Evolutionary conservation across 2,113 vertebrate genomes (phyloP).

Genomic region (Gasterosteus aculeatus): DNA sequence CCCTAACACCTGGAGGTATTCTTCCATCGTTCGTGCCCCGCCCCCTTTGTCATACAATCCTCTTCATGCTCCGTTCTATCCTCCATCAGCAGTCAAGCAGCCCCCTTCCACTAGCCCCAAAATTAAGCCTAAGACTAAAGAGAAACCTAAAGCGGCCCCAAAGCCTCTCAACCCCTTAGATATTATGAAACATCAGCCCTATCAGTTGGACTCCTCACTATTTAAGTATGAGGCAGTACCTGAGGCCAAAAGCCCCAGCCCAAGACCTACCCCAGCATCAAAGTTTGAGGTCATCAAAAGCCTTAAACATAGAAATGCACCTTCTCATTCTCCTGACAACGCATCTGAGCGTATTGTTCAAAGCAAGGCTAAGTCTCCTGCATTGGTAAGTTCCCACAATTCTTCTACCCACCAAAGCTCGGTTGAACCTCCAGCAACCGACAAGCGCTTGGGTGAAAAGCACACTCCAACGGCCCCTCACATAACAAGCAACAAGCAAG

Average conservation of each 20-base stretch:
- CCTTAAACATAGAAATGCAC: constrained; percentile 50
- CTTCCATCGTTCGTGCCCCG: constrained; percentile 93
- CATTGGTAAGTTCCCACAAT: constrained; percentile 77
- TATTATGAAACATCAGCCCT: constrained; percentile 96
- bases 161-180: constrained; percentile 91
- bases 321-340: constrained; percentile 51
- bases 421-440: constrained; percentile 67
- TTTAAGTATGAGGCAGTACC: constrained; percentile 88
- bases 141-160: constrained; percentile 82
- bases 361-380: constrained; percentile 78
- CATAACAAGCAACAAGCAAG: constrained; percentile 64
- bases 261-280: constrained; percentile 72
- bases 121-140: constrained; percentile 75
- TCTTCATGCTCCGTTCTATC: constrained; percentile 90
- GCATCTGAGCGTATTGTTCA: constrained; percentile 60
- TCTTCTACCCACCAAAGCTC: constrained; percentile 54
- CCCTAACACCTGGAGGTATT: constrained; percentile 94
- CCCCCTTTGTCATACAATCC: constrained; percentile 94
- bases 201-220: constrained; percentile 91
- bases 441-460: constrained; percentile 71
- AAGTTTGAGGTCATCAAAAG: constrained; percentile 63
- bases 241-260: constrained; percentile 74
- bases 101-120: constrained; percentile 76
- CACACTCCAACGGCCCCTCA: constrained; percentile 66
- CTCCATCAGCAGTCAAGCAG: constrained; percentile 85